These are phyloP conservation scores for Cataglyphis altisquamis DNA, from an alignment of 2,888 invertebrate genomes.

Conservation along the genomic window DNA sequence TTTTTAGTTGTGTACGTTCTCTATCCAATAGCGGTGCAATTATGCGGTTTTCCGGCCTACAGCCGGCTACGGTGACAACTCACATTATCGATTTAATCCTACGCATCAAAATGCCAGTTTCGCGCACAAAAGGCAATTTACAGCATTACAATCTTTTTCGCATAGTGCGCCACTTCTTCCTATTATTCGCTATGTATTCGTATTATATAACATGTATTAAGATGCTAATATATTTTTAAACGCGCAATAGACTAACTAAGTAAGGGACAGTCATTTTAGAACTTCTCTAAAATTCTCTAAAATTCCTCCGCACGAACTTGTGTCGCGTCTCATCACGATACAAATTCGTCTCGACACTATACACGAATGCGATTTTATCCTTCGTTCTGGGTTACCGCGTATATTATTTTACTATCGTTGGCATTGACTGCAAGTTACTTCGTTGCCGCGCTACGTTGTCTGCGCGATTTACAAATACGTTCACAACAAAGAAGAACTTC, in stretches of 20 bases:
- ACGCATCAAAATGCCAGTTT: constrained; percentile 32
- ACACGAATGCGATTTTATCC: constrained; percentile 31
- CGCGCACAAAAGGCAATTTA: constrained; percentile 44
- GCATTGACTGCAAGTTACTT: constrained; percentile 19
- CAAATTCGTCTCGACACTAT: constrained; percentile 11
- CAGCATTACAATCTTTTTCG: constrained; percentile 33
- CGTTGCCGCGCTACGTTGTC: constrained; percentile 13
- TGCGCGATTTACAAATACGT: constrained; percentile 7
- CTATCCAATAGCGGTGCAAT: constrained; percentile 45
- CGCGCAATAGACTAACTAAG: constrained; percentile 26
- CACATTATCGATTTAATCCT: constrained; percentile 37
- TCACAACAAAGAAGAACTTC: constrained; percentile 10
- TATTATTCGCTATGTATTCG: constrained; percentile 30
- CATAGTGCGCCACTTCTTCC: background rate
- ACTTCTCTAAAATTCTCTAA: background rate
- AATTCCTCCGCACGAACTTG: background rate
- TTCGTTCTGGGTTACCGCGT: background rate
- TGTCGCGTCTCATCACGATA: background rate
- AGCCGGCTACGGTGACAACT: constrained; percentile 40
- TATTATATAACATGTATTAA: constrained; percentile 27
- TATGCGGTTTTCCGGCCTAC: constrained; percentile 43
- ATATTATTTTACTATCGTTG: constrained; percentile 14
- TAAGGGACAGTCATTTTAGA: constrained; percentile 34
- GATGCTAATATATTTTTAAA: constrained; percentile 37
- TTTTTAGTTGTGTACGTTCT: constrained; percentile 24